Conservation (phyloP, 2,888 invertebrate species). For the Trissolcus japonicus region DNA sequence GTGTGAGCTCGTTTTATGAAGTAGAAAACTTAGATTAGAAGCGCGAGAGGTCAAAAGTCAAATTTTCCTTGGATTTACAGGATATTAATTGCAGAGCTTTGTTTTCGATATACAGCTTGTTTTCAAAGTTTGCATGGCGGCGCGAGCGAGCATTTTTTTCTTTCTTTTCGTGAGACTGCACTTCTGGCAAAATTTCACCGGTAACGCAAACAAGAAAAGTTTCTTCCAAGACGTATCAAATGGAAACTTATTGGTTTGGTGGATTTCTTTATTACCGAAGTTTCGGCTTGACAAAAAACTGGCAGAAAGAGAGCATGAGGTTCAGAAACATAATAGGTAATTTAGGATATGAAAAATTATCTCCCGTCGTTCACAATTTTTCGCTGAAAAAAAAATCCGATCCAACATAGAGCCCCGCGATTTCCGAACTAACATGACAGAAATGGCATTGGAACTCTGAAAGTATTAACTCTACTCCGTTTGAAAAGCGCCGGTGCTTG, state of each 20-base stretch:
- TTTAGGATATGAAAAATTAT: background rate
- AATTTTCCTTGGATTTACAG: constrained; percentile 7
- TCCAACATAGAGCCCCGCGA: too few species aligned
- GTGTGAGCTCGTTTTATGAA: constrained; percentile 22
- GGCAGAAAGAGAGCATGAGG: background rate
- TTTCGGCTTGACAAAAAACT: constrained; percentile 31
- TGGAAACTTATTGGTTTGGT: constrained; percentile 40
- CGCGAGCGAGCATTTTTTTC: constrained; percentile 17
- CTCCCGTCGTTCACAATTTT: too few species aligned
- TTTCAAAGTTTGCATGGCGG: constrained; percentile 25
- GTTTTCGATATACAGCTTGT: constrained; percentile 32
- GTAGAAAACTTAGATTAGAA: constrained; percentile 42
- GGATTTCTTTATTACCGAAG: constrained; percentile 43
- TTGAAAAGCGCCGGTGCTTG: too few species aligned
- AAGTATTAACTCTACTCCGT: background rate
- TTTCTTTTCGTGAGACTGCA: constrained; percentile 14
- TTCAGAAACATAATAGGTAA: constrained; percentile 18
- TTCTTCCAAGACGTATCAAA: constrained; percentile 35
- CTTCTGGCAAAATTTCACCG: constrained; percentile 24
- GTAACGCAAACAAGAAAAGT: constrained; percentile 51
- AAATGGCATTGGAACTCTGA: too few species aligned
- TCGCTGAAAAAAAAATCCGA: too few species aligned
- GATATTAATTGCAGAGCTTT: constrained; percentile 37
- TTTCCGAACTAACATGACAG: too few species aligned
- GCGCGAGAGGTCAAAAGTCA: constrained; percentile 6